These are phyloP conservation scores for Cremastinae sp. DNA, from an alignment of 2,888 invertebrate genomes.

Conservation along the genomic window DNA sequence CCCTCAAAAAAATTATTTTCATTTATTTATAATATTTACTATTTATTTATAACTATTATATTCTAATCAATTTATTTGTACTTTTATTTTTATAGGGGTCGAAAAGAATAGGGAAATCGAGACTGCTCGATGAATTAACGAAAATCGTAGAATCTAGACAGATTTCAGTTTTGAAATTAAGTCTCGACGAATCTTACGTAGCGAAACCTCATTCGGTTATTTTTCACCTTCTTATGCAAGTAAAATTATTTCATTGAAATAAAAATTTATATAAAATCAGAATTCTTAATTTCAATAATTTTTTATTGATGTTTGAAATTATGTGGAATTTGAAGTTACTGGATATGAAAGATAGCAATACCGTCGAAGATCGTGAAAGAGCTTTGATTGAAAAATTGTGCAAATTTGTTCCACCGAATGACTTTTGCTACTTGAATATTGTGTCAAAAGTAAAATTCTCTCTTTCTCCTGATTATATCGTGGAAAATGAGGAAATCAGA, in stretches of 20 bases:
- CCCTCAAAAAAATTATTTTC: background rate
- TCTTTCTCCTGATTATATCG: constrained; percentile 79
- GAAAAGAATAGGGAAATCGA: constrained; percentile 82
- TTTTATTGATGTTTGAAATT: too few species aligned
- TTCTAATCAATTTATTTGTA: background rate
- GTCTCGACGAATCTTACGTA: constrained; percentile 59
- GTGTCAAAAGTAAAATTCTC: constrained; percentile 82
- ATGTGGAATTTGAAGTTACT: constrained; percentile 60
- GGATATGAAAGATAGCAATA: constrained; percentile 62
- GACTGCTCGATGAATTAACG: constrained; percentile 80
- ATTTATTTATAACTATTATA: background rate
- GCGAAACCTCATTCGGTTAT: constrained; percentile 65
- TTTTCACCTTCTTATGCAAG: constrained; percentile 67
- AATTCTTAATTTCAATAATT: too few species aligned
- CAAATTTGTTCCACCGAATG: constrained; percentile 73
- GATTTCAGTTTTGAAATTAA: constrained; percentile 60
- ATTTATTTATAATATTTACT: background rate
- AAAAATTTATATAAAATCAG: background rate
- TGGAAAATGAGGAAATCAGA: constrained; percentile 77
- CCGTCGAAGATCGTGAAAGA: constrained; percentile 76
- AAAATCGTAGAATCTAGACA: constrained; percentile 66
- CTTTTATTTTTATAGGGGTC: constrained; percentile 24
- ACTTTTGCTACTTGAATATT: constrained; percentile 82
- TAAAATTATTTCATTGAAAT: constrained; percentile 24
- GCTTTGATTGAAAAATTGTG: constrained; percentile 77